These are phyloP conservation scores for Tigriopus japonicus DNA, from an alignment of 1,140 invertebrate genomes.

Conservation along the genomic window DNA sequence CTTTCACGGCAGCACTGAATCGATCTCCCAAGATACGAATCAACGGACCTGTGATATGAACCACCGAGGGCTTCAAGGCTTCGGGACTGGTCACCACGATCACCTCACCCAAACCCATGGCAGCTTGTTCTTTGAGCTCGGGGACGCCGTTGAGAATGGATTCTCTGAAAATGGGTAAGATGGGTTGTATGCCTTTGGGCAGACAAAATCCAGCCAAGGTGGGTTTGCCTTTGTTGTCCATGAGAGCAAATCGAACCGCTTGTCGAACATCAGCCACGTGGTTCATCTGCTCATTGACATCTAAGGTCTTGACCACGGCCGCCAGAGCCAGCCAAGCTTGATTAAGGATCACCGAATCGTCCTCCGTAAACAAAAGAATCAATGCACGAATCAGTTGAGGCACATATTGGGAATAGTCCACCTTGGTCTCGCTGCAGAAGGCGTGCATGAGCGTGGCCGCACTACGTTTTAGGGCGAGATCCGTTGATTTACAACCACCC, in stretches of 20 bases:
- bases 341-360: slow-evolving; percentile 56
- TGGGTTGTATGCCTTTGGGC: slow-evolving; percentile 80
- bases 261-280: slow-evolving; percentile 74
- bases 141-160: slow-evolving; percentile 81
- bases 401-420: slow-evolving; percentile 66
- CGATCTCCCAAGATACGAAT: slow-evolving; percentile 93
- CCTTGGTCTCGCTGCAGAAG: slow-evolving; percentile 69
- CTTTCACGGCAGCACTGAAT: slow-evolving; percentile 79
- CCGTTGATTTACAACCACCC: slow-evolving; percentile 36
- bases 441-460: slow-evolving; percentile 67
- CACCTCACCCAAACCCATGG: slow-evolving; percentile 79
- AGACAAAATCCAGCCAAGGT: slow-evolving; percentile 83
- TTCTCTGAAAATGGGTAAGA: slow-evolving; percentile 85
- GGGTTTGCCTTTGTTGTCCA: slow-evolving; percentile 58
- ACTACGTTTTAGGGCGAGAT: slow-evolving; percentile 40
- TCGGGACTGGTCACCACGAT: slow-evolving; percentile 63
- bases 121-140: slow-evolving; percentile 84
- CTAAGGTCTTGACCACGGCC: slow-evolving; percentile 71
- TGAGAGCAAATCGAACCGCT: slow-evolving; percentile 68
- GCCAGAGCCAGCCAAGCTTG: slow-evolving; percentile 74
- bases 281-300: slow-evolving; percentile 53
- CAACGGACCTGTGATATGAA: slow-evolving; percentile 89
- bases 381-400: slow-evolving; percentile 69
- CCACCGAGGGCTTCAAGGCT: slow-evolving; percentile 79
- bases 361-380: slow-evolving; percentile 61